Base-by-base conservation (phyloP, 2,797 vertebrate species). In the Rhodeus uyekii region DNA sequence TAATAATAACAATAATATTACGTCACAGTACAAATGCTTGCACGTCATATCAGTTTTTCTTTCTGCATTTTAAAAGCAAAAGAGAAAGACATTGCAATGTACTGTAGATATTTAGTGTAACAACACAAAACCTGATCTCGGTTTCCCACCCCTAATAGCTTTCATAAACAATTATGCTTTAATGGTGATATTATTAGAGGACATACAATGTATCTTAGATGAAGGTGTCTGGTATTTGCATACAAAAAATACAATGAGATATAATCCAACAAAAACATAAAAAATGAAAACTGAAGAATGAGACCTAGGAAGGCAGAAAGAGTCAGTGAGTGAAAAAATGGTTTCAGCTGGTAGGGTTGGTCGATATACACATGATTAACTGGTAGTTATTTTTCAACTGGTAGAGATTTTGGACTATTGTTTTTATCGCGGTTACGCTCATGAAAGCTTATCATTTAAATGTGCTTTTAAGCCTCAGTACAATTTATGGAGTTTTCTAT, bases 271-370 rank as follows among this genome's bases (percentile, higher is more conserved):
- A 39, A 69, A 87, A 81, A 82, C 68, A 85, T 63, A 84, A 38
- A 46, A 19, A 48, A 80, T 85, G 78, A 85, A 83, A 39, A 76
- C 83, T 69, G 86, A 22, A 86, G 58, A 69, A 73, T 87, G 71
- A 83, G 84, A 85, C 83, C 44, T 36, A 71, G 53, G 29, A 50
- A 69, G 60, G 24, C 29, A 44, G 61, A 67, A 55, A 72, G 27
- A 77, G 10, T 34, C 19, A 36, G 29, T 32, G 5, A 42, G 44
- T 39, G 53, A 77, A 22, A 63, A 2, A 36, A 50, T 9, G 24
- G 19, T 61, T 38, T 67, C 29, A 61, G 39, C 13, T 65, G 63
- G 69, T 60, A 60, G 58, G 24, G 27, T 24, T 60, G 58, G 58
- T 27, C 13, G 6, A 29, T 3, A 29, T 60, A 29, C 24, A 29